Percentiles rank a stretch among this genome's conserved stretches.
Conservation (phyloP, 2,888 invertebrate genomes). For the Meganola albula region DNA sequence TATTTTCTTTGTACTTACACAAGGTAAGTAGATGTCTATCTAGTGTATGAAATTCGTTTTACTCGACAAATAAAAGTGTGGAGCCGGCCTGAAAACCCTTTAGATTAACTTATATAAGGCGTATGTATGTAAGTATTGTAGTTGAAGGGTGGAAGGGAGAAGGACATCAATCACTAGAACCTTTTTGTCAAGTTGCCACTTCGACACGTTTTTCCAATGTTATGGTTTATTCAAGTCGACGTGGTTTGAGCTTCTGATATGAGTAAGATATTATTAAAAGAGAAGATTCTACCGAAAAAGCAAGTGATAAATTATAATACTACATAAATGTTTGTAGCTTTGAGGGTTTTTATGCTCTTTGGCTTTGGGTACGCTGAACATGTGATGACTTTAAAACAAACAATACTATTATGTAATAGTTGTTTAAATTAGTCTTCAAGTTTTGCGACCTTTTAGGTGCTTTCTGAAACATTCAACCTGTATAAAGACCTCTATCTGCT, state of each 20-base stretch:
- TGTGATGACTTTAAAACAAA: too few species aligned
- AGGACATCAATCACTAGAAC: slow-evolving; percentile 48
- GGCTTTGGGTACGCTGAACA: too few species aligned
- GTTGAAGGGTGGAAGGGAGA: slow-evolving; percentile 13
- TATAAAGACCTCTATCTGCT: slow-evolving; percentile 60
- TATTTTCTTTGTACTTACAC: too few species aligned
- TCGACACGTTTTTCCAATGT: slow-evolving; percentile 44
- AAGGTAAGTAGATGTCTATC: too few species aligned
- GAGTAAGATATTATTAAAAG: too few species aligned
- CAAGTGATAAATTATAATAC: too few species aligned
- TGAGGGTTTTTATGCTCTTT: too few species aligned
- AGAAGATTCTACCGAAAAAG: too few species aligned
- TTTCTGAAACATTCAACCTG: slow-evolving; percentile 38
- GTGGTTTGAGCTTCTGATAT: slow-evolving; percentile 14
- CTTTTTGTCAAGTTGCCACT: slow-evolving; percentile 54
- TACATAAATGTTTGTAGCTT: background rate
- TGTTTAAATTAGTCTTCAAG: background rate
- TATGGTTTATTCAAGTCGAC: slow-evolving; percentile 42
- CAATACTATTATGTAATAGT: background rate
- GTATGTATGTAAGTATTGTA: slow-evolving; percentile 22
- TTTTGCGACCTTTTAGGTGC: background rate
- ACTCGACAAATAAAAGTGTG: too few species aligned
- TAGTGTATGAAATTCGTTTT: too few species aligned
- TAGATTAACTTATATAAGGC: slow-evolving; percentile 10
- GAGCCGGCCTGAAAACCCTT: background rate